Evolutionary conservation across 1,140 invertebrate genomes (phyloP).

Genomic region (Oreohelix idahoensis): DNA sequence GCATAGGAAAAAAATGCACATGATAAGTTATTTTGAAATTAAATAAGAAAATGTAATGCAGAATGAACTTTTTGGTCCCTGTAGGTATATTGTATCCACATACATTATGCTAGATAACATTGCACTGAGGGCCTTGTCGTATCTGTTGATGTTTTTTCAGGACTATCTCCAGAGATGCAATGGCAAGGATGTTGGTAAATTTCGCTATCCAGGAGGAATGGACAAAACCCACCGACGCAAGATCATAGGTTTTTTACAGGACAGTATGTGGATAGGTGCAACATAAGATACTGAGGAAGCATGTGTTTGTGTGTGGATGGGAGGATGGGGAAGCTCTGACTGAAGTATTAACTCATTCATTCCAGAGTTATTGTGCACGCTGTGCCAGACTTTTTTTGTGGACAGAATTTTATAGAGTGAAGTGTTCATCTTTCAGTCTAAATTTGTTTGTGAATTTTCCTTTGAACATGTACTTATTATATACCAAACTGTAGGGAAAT

Average conservation of each 20-base stretch:
- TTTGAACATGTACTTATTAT: no score
- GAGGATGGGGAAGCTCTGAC: not conserved
- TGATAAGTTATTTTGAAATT: no score
- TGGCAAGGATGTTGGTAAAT: conserved; percentile 69
- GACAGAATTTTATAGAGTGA: not conserved
- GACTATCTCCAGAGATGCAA: conserved; percentile 68
- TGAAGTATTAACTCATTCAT: no score
- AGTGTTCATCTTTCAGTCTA: no score
- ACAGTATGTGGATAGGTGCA: conserved; percentile 73
- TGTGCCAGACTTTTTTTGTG: no score
- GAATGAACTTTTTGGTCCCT: no score
- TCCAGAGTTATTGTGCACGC: no score
- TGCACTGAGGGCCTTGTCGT: not conserved
- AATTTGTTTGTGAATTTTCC: no score
- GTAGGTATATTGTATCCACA: no score
- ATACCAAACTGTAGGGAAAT: no score
- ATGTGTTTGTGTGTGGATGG: not conserved
- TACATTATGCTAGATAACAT: not conserved
- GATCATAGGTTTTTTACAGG: conserved; percentile 72
- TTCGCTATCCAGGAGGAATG: conserved; percentile 70
- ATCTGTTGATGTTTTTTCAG: conserved; percentile 47
- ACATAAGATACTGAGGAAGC: conserved; percentile 50
- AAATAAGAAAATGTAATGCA: no score
- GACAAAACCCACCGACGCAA: conserved; percentile 71
- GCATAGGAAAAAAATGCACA: no score